A percentile compares a stretch with the other conserved stretches of the same genome.
phyloP scores from a whole-genome alignment of 2,113 vertebrate species.

The Natator depressus region DNA sequence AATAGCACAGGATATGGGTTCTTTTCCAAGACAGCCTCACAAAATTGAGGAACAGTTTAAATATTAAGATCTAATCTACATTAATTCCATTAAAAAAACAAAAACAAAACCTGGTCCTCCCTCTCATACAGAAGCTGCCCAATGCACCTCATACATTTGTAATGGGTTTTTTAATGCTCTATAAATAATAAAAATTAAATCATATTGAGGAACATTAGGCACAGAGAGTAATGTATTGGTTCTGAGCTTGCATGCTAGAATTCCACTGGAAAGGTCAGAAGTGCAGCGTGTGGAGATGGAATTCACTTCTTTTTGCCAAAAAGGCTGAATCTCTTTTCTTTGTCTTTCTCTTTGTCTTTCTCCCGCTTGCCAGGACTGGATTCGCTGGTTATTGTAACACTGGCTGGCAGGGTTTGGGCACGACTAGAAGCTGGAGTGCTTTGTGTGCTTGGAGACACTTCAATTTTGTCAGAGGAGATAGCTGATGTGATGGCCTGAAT shows the following conservation, averaged over 20 bases:
- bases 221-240: constrained; percentile 94
- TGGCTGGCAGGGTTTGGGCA: constrained; percentile 93
- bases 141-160: constrained; percentile 84
- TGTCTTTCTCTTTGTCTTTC: constrained; percentile 96
- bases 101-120: constrained; percentile 81
- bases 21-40: constrained; percentile 92
- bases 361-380: constrained; percentile 93
- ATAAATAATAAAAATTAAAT: constrained; percentile 88
- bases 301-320: constrained; percentile 99
- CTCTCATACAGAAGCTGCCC: constrained; percentile 82
- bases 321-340: constrained; percentile 97
- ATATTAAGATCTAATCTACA: constrained; percentile 88
- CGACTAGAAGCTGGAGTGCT: constrained; percentile 93
- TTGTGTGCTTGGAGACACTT: constrained; percentile 87
- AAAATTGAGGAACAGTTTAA: constrained; percentile 95
- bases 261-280: constrained; percentile 87
- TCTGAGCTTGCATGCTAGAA: constrained; percentile 95
- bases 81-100: constrained; percentile 76
- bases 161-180: constrained; percentile 80
- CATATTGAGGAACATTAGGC: constrained; percentile 88
- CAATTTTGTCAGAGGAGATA: constrained; percentile 83
- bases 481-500: constrained; percentile 94
- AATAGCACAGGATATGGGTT: constrained; percentile 83
- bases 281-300: constrained; percentile 78
- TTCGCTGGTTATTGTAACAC: constrained; percentile 87